A percentile compares a stretch with the other conserved stretches of the same genome.
These are phyloP conservation scores for Synergus umbraculus DNA, from an alignment of 2,888 invertebrate genomes.

Conservation along the genomic window DNA sequence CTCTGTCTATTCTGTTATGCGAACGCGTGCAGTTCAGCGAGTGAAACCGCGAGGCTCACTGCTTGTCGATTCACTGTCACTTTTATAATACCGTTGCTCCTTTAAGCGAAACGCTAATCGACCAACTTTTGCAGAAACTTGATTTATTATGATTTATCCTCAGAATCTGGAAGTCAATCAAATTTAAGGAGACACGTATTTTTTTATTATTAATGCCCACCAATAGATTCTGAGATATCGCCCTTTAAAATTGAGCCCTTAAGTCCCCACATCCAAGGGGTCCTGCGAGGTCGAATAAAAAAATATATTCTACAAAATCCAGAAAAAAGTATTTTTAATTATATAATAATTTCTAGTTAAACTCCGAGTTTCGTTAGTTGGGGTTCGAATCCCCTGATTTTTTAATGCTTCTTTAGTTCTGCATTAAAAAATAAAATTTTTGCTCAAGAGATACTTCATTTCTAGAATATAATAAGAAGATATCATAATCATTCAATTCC, in stretches of 20 bases:
- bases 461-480: not conserved
- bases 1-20: slow-evolving; percentile 52
- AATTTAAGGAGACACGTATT: not conserved
- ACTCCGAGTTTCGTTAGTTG: not conserved
- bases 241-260: too few species aligned
- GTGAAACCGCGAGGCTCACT: slow-evolving; percentile 63
- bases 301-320: too few species aligned
- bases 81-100: slow-evolving; percentile 72
- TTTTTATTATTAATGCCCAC: not conserved
- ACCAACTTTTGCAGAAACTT: slow-evolving; percentile 41
- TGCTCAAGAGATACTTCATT: not conserved
- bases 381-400: not conserved
- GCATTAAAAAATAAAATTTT: not conserved
- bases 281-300: too few species aligned
- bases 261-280: too few species aligned
- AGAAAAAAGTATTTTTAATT: too few species aligned
- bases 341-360: too few species aligned
- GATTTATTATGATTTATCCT: not conserved
- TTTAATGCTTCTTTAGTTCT: not conserved
- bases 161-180: not conserved
- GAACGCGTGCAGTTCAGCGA: slow-evolving; percentile 62
- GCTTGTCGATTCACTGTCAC: slow-evolving; percentile 72
- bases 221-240: not conserved
- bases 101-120: slow-evolving; percentile 41
- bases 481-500: not conserved